Base-by-base conservation (phyloP, 1,140 invertebrate genomes). In the Galleria mellonella region DNA sequence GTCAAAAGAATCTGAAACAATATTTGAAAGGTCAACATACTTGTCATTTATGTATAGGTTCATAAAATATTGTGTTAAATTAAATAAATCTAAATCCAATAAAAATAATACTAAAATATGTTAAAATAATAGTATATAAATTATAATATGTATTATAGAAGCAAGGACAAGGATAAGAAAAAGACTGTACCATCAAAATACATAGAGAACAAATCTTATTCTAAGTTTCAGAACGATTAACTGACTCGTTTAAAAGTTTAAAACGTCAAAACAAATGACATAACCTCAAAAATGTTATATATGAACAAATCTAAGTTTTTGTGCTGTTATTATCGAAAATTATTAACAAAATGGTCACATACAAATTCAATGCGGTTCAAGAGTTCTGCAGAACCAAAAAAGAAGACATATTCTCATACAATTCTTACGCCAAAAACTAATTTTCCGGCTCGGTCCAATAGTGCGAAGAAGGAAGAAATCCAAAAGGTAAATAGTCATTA, bases 391-490 rank as follows among this genome's bases (percentile, higher is more conserved):
- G 68, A 72, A 43, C 61, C 66, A 13, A 79, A 81, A 50, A 84
- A 64, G 5, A 84, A 84, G 51, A 62, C 71, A 12, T 89, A 88
- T 62, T 88, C 88, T 35, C 75, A 87, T 40, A 89, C 88, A 36
- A 85, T 89, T 51, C 78, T 88, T 30, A 76, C 87, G 13, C 88
- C 88, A 14, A 87, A 84, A 68, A 89, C 88, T 0, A 81, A 83
- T 56, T 89, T 89, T 75, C 87, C 88, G 17, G 69, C 76, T 32
- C 72, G 88, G 14, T 69, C 83, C 30, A 79, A 50, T 40, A 72
- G 64, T 35, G 54, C 55, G 3, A 83, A 77, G 57, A 87, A 85
- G 11, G 69, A 76, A 35, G 76, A 88, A 65, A 74, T 83, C 48
- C 82, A 88, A 52, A 76, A 76, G 53, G 65, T 78, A 52, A 23